phyloP scores from a whole-genome alignment of 2,888 invertebrate genomes.

The Andrena minutula region DNA sequence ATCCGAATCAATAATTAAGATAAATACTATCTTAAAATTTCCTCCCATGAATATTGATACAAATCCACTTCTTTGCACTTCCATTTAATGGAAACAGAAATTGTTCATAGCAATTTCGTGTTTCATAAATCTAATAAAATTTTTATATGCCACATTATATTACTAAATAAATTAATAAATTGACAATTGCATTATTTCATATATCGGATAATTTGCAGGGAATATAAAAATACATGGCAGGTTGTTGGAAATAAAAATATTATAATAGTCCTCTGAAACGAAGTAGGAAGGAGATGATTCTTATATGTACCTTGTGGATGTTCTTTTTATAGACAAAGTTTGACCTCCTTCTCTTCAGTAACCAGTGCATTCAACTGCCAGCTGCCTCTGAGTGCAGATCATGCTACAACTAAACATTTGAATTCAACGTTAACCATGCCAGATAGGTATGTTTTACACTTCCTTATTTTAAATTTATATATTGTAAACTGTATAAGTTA shows the following conservation, averaged over 20 bases:
- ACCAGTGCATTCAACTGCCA: conserved; percentile 74
- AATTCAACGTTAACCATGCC: conserved; percentile 71
- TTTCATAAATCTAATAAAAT: not conserved
- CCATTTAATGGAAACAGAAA: not conserved
- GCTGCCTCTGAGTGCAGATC: conserved; percentile 71
- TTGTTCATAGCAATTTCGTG: conserved; percentile 3
- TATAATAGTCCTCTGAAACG: conserved; percentile 65
- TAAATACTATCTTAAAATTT: not conserved
- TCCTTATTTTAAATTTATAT: not conserved
- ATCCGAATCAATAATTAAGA: not conserved
- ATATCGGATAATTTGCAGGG: not conserved
- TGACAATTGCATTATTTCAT: conserved; percentile 7
- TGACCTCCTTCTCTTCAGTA: conserved; percentile 80
- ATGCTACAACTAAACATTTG: conserved; percentile 63
- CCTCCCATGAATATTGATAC: no score
- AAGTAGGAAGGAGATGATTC: conserved; percentile 57
- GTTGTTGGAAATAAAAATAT: conserved; percentile 54
- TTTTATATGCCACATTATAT: not conserved
- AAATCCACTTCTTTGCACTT: not conserved
- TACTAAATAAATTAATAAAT: not conserved
- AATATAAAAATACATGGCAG: not conserved
- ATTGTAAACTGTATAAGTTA: conserved; percentile 9
- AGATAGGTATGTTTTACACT: conserved; percentile 74
- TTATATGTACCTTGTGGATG: conserved; percentile 75
- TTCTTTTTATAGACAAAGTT: conserved; percentile 83